These are phyloP conservation scores for Montipora foliosa DNA, from an alignment of 64 coral and sea anemone genomes.

Conservation along the genomic window DNA sequence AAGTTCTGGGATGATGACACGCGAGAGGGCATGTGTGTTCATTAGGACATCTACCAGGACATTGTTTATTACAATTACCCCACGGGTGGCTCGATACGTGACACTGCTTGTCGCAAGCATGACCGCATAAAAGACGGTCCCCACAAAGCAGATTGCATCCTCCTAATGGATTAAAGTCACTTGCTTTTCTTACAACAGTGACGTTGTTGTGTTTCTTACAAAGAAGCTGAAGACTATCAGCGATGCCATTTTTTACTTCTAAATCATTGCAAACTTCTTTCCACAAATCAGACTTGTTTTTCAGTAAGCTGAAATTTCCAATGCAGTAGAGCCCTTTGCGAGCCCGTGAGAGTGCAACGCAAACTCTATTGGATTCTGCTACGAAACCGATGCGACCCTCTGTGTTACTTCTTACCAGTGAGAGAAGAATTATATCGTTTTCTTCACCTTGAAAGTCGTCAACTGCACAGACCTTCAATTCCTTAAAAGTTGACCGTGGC, in stretches of 20 bases:
- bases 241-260: conserved; percentile 9
- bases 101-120: conserved; percentile 21
- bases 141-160: conserved; percentile 50
- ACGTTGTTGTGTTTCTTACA: conserved; percentile 62
- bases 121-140: conserved; percentile 33
- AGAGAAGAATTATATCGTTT: conserved; percentile 85
- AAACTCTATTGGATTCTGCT: conserved; percentile 58
- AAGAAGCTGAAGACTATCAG: conserved; percentile 9
- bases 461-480: conserved; percentile 72
- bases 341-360: conserved; percentile 53
- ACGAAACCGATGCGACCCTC: conserved; percentile 76
- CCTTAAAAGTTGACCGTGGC: conserved; percentile 64
- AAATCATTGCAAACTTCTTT: conserved; percentile 65
- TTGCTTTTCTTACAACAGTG: conserved; percentile 7
- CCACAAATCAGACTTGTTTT: conserved; percentile 46
- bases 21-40: neutral
- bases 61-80: neutral
- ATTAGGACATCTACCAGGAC: neutral
- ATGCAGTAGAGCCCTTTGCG: conserved; percentile 66
- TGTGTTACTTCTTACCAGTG: conserved; percentile 78
- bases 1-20: neutral
- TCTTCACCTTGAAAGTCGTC: conserved; percentile 94
- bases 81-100: conserved; percentile 19
- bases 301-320: conserved; percentile 47
- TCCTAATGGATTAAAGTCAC: conserved; percentile 46